A percentile compares a stretch with the other conserved stretches of the same genome.
Conservation (phyloP, 2,797 vertebrate species). For the Cheirogaleus major region DNA sequence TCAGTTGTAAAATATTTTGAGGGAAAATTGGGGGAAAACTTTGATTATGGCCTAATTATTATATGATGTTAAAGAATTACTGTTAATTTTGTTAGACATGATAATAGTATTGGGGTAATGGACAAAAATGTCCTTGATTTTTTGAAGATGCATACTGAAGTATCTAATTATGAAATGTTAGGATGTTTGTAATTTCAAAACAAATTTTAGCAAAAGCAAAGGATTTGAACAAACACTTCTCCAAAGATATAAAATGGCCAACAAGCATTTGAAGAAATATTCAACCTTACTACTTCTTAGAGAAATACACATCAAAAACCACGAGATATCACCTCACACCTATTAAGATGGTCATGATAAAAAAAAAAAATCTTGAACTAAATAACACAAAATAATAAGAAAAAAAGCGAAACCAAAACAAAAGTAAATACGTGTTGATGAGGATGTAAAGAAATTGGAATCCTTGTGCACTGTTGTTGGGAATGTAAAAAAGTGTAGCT, state of each 20-base stretch:
- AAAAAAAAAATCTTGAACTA: neutral
- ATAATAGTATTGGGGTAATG: neutral
- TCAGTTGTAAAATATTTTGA: neutral
- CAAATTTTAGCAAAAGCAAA: neutral
- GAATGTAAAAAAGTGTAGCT: neutral
- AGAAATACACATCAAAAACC: neutral
- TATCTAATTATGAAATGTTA: neutral
- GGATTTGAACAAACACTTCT: neutral
- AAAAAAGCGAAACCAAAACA: neutral
- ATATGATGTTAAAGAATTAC: neutral
- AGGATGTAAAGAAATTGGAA: neutral
- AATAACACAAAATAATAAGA: neutral
- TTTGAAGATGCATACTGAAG: neutral
- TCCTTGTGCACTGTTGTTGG: neutral
- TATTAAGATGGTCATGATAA: neutral
- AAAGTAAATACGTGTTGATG: neutral
- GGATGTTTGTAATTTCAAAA: neutral
- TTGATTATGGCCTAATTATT: neutral
- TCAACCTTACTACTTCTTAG: neutral
- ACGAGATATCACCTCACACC: neutral
- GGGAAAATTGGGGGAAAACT: neutral
- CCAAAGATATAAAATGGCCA: neutral
- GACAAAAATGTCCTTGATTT: neutral
- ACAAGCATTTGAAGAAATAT: neutral
- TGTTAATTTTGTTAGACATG: neutral